phyloP scores from a whole-genome alignment of 2,888 invertebrate genomes.

The Globia sparganii region DNA sequence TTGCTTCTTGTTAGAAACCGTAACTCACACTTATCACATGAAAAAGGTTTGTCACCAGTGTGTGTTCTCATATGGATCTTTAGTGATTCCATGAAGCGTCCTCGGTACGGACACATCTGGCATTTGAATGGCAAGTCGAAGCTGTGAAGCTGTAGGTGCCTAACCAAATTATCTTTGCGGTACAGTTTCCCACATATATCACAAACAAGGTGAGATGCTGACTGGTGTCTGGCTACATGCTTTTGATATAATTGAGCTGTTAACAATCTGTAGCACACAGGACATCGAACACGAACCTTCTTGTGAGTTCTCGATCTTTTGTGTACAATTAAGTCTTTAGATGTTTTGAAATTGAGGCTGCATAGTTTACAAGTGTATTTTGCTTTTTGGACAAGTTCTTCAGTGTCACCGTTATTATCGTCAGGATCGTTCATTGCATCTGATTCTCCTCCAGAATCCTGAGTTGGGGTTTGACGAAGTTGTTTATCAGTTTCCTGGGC shows the following conservation, averaged over 20 bases:
- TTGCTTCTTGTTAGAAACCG: constrained; percentile 80
- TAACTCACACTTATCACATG: constrained; percentile 78
- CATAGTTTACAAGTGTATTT: constrained; percentile 55
- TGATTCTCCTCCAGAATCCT: constrained; percentile 33
- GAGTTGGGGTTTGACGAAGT: constrained; percentile 59
- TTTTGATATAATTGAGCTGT: constrained; percentile 69
- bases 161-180: constrained; percentile 78
- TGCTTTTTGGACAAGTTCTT: constrained; percentile 8
- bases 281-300: constrained; percentile 67
- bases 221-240: constrained; percentile 68
- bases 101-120: constrained; percentile 78
- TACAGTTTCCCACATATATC: constrained; percentile 81
- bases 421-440: constrained; percentile 3
- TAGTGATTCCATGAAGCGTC: constrained; percentile 77
- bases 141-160: constrained; percentile 77
- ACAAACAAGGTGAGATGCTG: constrained; percentile 75
- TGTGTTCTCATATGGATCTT: constrained; percentile 80
- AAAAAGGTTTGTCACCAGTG: constrained; percentile 79
- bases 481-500: constrained; percentile 74
- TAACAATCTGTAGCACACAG: constrained; percentile 64
- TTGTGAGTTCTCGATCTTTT: constrained; percentile 67
- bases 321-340: constrained; percentile 66
- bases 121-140: constrained; percentile 79
- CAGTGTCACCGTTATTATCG: not conserved
- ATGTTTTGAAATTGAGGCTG: constrained; percentile 60